Conservation (phyloP, 2,113 vertebrate species). For the Nettapus auritus region DNA sequence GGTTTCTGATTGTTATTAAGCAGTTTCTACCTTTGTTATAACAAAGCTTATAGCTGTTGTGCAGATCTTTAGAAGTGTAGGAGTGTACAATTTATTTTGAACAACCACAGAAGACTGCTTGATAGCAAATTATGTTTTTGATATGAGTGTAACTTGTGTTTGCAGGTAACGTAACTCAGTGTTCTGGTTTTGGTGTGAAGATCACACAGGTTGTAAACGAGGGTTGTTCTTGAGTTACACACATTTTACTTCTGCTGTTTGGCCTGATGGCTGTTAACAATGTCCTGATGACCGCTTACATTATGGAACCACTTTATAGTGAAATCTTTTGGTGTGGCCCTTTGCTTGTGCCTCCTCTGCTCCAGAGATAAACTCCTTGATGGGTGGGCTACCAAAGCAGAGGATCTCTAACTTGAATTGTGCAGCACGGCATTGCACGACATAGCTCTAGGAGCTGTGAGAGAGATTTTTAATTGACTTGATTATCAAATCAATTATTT, state of each 20-base stretch:
- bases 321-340: background rate
- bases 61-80: background rate
- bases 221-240: background rate
- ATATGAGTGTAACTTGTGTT: background rate
- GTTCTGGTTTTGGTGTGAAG: background rate
- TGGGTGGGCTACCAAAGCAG: background rate
- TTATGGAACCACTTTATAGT: constrained; percentile 58
- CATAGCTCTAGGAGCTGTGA: background rate
- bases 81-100: background rate
- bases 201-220: background rate
- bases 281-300: background rate
- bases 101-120: background rate
- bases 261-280: constrained; percentile 40
- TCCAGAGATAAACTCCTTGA: background rate
- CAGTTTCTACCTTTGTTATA: background rate
- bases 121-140: background rate
- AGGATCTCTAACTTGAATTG: background rate
- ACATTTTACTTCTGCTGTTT: constrained; percentile 60
- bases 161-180: background rate
- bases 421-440: background rate
- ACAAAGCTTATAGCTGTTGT: background rate
- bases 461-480: background rate
- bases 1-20: background rate
- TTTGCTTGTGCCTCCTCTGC: background rate
- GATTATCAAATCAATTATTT: background rate